phyloP scores from a whole-genome alignment of 2,797 vertebrate genomes.

The Sphaeramia orbicularis region DNA sequence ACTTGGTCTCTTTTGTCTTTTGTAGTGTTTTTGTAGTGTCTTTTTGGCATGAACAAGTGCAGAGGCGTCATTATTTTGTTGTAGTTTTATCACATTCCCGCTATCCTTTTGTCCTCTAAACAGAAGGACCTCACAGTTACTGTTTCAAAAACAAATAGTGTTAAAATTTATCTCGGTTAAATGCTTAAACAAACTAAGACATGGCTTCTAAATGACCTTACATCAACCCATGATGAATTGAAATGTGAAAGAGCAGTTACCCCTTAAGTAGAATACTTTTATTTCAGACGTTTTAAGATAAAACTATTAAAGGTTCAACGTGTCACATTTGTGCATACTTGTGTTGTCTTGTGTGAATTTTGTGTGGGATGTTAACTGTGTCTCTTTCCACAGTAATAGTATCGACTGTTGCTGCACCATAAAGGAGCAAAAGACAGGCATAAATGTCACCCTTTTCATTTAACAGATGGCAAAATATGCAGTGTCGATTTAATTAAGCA shows the following conservation, averaged over 20 bases:
- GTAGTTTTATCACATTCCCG: conserved; percentile 32
- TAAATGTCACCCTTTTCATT: too few relatives aligned
- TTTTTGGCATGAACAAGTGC: conserved; percentile 35
- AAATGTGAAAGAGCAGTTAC: not conserved
- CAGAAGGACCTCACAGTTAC: conserved; percentile 23
- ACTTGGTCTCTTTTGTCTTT: conserved; percentile 15
- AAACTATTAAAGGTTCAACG: not conserved
- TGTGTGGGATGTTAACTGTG: too few relatives aligned
- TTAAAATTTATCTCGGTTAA: conserved; percentile 41
- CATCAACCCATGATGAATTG: not conserved
- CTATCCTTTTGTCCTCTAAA: conserved; percentile 34
- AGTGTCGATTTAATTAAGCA: too few relatives aligned
- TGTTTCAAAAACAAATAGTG: conserved; percentile 17
- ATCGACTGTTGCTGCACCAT: too few relatives aligned
- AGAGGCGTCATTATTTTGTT: conserved; percentile 39
- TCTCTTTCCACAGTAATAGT: too few relatives aligned
- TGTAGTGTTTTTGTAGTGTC: conserved; percentile 2
- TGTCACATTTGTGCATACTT: too few relatives aligned
- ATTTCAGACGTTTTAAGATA: not conserved
- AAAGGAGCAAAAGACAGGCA: too few relatives aligned
- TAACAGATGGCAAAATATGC: too few relatives aligned
- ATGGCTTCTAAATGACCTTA: conserved; percentile 12
- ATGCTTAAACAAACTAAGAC: conserved; percentile 6
- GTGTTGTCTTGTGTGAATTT: too few relatives aligned
- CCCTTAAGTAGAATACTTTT: not conserved